These are phyloP conservation scores for Ophiodon elongatus DNA, from an alignment of 2,113 vertebrate genomes.

Conservation along the genomic window DNA sequence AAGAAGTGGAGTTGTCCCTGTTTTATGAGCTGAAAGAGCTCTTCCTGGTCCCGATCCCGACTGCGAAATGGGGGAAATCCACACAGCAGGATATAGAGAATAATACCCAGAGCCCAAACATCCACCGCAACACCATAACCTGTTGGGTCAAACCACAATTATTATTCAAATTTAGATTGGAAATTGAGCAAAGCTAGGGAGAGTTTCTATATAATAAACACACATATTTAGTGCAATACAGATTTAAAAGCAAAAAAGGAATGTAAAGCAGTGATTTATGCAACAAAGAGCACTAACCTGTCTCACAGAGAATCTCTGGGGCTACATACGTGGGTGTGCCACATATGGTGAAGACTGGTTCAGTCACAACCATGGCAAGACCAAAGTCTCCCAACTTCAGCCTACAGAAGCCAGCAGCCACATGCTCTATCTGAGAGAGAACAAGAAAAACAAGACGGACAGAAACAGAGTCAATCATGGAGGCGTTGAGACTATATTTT, in stretches of 20 bases:
- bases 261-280: not conserved
- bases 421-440: slow-evolving; percentile 87
- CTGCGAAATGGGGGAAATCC: slow-evolving; percentile 98
- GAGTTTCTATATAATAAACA: not conserved
- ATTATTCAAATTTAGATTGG: not conserved
- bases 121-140: slow-evolving; percentile 96
- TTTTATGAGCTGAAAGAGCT: slow-evolving; percentile 94
- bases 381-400: slow-evolving; percentile 97
- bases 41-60: slow-evolving; percentile 92
- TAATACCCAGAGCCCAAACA: slow-evolving; percentile 96
- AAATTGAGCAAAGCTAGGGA: not conserved
- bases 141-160: slow-evolving; percentile 65
- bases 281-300: slow-evolving; percentile 81
- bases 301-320: slow-evolving; percentile 96
- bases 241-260: not conserved
- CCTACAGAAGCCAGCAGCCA: slow-evolving; percentile 87
- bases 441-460: slow-evolving; percentile 9
- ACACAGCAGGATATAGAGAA: slow-evolving; percentile 94
- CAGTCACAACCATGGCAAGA: slow-evolving; percentile 94
- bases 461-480: not conserved
- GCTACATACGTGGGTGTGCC: slow-evolving; percentile 98
- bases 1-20: slow-evolving; percentile 91
- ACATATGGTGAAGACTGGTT: slow-evolving; percentile 97
- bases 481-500: slow-evolving; percentile 1
- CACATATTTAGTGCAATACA: not conserved